Conservation (phyloP, 2,888 invertebrate genomes). For the Prenolepis imparis region DNA sequence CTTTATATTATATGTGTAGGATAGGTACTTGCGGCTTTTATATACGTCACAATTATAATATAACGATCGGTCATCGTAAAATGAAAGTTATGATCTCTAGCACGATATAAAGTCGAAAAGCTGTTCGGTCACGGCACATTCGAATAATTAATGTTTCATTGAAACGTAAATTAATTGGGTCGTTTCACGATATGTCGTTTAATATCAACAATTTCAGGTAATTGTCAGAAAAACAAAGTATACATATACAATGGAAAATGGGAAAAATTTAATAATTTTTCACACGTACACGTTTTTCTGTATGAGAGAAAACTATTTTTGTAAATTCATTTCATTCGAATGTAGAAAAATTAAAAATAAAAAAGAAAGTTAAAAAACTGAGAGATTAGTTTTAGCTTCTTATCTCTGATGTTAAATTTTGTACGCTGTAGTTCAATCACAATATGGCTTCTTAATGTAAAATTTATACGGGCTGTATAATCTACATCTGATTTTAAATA, state of each 20-base stretch:
- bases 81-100: conserved; percentile 27
- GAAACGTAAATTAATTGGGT: conserved; percentile 25
- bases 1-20: background rate
- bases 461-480: background rate
- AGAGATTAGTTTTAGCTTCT: background rate
- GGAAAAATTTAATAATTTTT: background rate
- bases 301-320: conserved; percentile 1
- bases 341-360: background rate
- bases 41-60: conserved; percentile 49
- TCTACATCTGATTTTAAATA: background rate
- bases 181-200: background rate
- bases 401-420: background rate
- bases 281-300: background rate
- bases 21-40: conserved; percentile 24
- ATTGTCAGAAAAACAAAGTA: background rate
- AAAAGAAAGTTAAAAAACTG: background rate
- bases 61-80: conserved; percentile 50
- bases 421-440: background rate
- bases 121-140: conserved; percentile 11
- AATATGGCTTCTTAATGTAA: background rate
- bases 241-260: no score
- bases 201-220: background rate
- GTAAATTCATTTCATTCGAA: background rate
- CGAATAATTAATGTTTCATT: conserved; percentile 30
- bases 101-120: conserved; percentile 16